Percentiles rank a stretch among this genome's conserved stretches.
phyloP scores from a whole-genome alignment of 2,888 invertebrate species.

The Tipula helvola region DNA sequence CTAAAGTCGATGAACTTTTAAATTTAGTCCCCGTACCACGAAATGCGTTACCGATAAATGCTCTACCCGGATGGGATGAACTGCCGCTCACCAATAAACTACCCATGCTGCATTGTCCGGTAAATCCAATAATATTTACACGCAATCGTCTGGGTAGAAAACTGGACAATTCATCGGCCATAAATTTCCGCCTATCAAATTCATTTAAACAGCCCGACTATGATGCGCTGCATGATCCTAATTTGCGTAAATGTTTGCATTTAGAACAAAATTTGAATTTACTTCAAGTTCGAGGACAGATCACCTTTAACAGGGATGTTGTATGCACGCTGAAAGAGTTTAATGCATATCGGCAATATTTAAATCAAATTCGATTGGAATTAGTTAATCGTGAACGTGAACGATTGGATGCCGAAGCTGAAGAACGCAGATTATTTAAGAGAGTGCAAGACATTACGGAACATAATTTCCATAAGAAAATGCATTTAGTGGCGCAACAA shows the following conservation, averaged over 20 bases:
- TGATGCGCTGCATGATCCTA: slow-evolving; percentile 45
- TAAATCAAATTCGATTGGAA: slow-evolving; percentile 44
- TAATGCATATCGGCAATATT: slow-evolving; percentile 47
- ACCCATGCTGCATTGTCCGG: slow-evolving; percentile 33
- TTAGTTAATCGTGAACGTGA: slow-evolving; percentile 31
- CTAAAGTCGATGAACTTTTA: slow-evolving; percentile 13
- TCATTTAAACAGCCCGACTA: slow-evolving; percentile 34
- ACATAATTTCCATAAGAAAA: background rate
- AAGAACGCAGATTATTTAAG: background rate
- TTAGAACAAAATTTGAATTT: slow-evolving; percentile 30
- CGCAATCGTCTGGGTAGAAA: slow-evolving; percentile 32
- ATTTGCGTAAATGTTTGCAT: slow-evolving; percentile 41
- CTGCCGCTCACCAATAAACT: slow-evolving; percentile 31
- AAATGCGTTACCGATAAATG: slow-evolving; percentile 29
- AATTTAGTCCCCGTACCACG: slow-evolving; percentile 12
- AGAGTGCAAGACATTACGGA: background rate
- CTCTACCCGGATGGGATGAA: slow-evolving; percentile 32
- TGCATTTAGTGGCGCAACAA: background rate
- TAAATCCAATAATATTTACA: slow-evolving; percentile 32
- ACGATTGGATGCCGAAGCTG: background rate
- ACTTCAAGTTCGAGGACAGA: background rate
- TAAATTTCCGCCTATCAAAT: slow-evolving; percentile 21
- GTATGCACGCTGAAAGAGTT: slow-evolving; percentile 51
- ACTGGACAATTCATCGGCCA: slow-evolving; percentile 17
- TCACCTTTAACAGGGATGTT: slow-evolving; percentile 24